Base-by-base conservation (phyloP, 2,888 invertebrate species). In the Eustalomyia histrio region DNA sequence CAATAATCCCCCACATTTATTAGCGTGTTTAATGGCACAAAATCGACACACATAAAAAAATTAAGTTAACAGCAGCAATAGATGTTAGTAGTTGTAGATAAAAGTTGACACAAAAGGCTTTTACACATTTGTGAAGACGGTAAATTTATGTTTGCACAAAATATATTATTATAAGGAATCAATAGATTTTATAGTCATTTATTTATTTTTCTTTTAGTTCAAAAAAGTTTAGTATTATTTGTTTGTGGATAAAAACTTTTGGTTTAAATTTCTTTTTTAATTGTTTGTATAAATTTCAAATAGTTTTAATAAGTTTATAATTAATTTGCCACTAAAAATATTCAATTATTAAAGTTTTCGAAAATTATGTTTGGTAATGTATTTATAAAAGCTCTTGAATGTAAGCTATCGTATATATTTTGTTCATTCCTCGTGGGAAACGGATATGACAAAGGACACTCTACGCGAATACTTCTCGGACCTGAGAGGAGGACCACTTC, bases 1-100 rank as follows among this genome's bases (percentile, higher is more conserved):
- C 76, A 83, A 79, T 83, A 83, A 76, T 53, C 61, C 76, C 76
- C 43, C 63, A 68, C 61, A 63, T 61, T 76, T 76, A 71, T 55
- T 74, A 60, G 35, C 52, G 67, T 47, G 75, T 61, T 67, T 68
- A 67, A 67, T 75, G 60, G 29, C 17, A 43, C 16, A 57, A 35
- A 43, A 50, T 17, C 7, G 16, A 63, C 50, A 50, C 14, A 58
- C 14, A 63, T 17, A 63, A 50, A n/a, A 47, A 12, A 47, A 1
- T 39, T 2, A 39, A 39, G 2, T 39, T 39, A 12, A 39, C 14
- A 39, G 39, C 39, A 10, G 4, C 39, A 39, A 39, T 39, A 39
- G 39, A 39, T 39, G 39, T 39, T 29, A 8, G 12, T 39, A 12
- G 12, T 39, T 14, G n/a, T n/a, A 47, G n/a, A 47, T 47, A 47